phyloP scores from a whole-genome alignment of 2,888 invertebrate genomes.

The Papilio demoleus region DNA sequence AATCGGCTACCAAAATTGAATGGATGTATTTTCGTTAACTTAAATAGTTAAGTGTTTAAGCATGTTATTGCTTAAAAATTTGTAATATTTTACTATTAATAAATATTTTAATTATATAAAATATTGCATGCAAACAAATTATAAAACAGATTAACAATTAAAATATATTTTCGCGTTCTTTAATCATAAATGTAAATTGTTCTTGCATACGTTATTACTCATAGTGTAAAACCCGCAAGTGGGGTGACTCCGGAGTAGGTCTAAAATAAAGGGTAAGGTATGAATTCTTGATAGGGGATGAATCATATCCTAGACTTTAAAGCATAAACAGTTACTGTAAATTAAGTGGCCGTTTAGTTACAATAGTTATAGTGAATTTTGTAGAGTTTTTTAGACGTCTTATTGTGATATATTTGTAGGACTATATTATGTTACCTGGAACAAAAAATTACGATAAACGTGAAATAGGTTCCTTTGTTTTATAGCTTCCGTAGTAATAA shows the following conservation, averaged over 20 bases:
- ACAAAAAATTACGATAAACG: not conserved
- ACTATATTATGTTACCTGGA: too few species aligned
- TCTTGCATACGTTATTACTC: not conserved
- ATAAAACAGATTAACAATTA: not conserved
- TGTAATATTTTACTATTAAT: not conserved
- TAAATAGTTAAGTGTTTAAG: not conserved
- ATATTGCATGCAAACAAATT: too few species aligned
- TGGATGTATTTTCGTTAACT: not conserved
- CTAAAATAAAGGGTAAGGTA: not conserved
- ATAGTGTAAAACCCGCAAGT: conserved; percentile 8
- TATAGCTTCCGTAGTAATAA: not conserved
- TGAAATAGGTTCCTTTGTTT: not conserved
- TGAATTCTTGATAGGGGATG: not conserved
- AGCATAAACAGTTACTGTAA: too few species aligned
- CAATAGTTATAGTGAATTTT: too few species aligned
- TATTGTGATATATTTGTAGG: not conserved
- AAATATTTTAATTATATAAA: too few species aligned
- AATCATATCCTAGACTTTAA: not conserved
- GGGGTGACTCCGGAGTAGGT: not conserved
- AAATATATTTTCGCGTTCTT: not conserved
- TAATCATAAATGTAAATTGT: not conserved
- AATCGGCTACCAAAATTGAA: too few species aligned
- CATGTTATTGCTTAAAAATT: not conserved
- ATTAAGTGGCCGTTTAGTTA: too few species aligned
- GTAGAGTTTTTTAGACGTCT: not conserved